phyloP scores from a whole-genome alignment of 2,113 vertebrate species.

The Origma solitaria region DNA sequence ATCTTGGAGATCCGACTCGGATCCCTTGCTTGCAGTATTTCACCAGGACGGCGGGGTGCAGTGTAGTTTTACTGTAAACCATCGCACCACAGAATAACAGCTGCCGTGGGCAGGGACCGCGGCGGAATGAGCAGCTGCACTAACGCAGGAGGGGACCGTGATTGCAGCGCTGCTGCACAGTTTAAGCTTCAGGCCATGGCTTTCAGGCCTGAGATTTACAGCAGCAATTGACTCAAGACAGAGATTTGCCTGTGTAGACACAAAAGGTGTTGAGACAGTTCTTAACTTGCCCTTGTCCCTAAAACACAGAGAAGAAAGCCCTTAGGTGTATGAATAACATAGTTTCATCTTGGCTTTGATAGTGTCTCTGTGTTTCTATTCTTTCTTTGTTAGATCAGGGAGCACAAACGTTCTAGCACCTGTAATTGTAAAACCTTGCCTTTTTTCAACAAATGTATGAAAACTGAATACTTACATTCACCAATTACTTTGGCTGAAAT shows the following conservation, averaged over 20 bases:
- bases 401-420: background rate
- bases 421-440: background rate
- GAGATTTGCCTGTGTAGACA: background rate
- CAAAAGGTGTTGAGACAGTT: background rate
- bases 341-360: background rate
- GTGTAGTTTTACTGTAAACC: too few relatives aligned
- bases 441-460: background rate
- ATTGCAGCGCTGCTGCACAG: background rate
- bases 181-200: background rate
- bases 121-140: background rate
- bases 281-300: background rate
- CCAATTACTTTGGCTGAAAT: background rate
- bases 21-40: fast-evolving
- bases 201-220: background rate
- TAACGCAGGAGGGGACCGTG: background rate
- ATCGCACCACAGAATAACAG: fast-evolving
- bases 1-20: fast-evolving
- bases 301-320: background rate
- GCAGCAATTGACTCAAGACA: background rate
- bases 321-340: background rate
- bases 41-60: fast-evolving
- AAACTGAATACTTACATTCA: background rate
- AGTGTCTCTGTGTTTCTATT: background rate
- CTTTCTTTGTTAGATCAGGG: background rate
- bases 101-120: fast-evolving